These are phyloP conservation scores for Gymnocephalus cernua DNA, from an alignment of 2,113 vertebrate genomes.

Conservation along the genomic window DNA sequence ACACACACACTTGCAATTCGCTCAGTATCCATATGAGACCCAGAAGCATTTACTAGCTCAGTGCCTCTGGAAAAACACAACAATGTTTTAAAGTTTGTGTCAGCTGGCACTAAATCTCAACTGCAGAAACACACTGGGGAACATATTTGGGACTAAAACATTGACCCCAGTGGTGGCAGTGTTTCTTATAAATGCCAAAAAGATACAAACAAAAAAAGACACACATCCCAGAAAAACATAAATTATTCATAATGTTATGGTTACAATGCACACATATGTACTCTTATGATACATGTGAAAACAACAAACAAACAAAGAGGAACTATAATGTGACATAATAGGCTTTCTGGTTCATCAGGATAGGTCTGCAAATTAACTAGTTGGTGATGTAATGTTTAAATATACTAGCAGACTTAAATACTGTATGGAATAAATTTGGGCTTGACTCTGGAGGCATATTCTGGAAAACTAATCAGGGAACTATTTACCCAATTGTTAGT, in stretches of 20 bases:
- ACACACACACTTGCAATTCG: slow-evolving; percentile 23
- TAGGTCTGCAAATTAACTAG: background rate
- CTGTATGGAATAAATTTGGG: background rate
- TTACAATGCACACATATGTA: background rate
- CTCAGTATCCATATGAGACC: background rate
- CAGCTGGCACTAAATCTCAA: slow-evolving; percentile 31
- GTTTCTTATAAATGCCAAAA: slow-evolving; percentile 2
- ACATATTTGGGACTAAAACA: slow-evolving; percentile 13
- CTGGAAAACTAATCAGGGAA: background rate
- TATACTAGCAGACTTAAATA: background rate
- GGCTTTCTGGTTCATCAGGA: background rate
- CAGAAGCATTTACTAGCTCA: slow-evolving; percentile 21
- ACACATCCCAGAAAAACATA: background rate
- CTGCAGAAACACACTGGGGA: slow-evolving; percentile 11
- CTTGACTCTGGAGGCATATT: background rate
- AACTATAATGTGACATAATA: background rate
- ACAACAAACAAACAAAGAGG: background rate
- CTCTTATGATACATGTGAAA: background rate
- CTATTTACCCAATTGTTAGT: background rate
- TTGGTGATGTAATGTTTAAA: background rate
- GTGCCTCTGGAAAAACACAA: slow-evolving; percentile 21
- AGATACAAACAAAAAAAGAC: background rate
- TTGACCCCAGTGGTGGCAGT: background rate
- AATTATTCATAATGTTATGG: background rate
- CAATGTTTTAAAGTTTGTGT: slow-evolving; percentile 28